A percentile compares a stretch with the other conserved stretches of the same genome.
These are phyloP conservation scores for Enteromius radiatus DNA, from an alignment of 2,797 vertebrate species.

Conservation along the genomic window DNA sequence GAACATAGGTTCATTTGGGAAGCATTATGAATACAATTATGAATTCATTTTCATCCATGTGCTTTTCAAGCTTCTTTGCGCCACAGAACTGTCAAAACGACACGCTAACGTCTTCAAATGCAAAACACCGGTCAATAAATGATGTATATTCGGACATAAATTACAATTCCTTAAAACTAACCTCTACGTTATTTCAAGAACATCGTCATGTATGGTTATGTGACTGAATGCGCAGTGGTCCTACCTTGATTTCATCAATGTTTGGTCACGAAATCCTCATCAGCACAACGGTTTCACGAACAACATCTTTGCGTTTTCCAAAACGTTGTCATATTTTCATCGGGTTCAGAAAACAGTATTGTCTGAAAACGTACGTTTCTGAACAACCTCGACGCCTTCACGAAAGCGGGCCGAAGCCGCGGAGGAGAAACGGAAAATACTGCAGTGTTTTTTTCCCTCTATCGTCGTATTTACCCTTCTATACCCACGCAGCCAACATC, in stretches of 20 bases:
- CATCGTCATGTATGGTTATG: background rate
- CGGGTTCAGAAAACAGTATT: background rate
- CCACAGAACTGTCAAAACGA: background rate
- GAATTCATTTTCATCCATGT: slow-evolving; percentile 9
- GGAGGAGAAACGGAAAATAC: slow-evolving; percentile 66
- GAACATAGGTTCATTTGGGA: background rate
- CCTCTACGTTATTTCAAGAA: background rate
- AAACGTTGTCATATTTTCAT: slow-evolving; percentile 25
- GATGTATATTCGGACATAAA: background rate
- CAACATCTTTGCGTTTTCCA: slow-evolving; percentile 19
- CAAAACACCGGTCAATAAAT: background rate
- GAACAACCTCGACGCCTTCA: slow-evolving; percentile 13
- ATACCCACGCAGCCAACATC: background rate
- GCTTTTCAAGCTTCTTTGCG: background rate
- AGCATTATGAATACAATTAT: slow-evolving; percentile 13
- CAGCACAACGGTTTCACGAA: slow-evolving; percentile 35
- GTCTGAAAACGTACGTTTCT: slow-evolving; percentile 35
- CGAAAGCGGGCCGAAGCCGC: slow-evolving; percentile 24
- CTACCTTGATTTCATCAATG: slow-evolving; percentile 55
- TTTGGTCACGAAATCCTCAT: slow-evolving; percentile 43
- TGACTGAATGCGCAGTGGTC: slow-evolving; percentile 50
- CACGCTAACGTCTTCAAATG: background rate
- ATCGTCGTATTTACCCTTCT: slow-evolving; percentile 22
- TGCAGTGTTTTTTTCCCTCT: slow-evolving; percentile 80
- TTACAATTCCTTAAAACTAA: background rate